Evolutionary conservation across 2,113 vertebrate genomes (phyloP), one percentile per base, ranked within the genome.

Genomic region (Propithecus coquereli): DNA sequence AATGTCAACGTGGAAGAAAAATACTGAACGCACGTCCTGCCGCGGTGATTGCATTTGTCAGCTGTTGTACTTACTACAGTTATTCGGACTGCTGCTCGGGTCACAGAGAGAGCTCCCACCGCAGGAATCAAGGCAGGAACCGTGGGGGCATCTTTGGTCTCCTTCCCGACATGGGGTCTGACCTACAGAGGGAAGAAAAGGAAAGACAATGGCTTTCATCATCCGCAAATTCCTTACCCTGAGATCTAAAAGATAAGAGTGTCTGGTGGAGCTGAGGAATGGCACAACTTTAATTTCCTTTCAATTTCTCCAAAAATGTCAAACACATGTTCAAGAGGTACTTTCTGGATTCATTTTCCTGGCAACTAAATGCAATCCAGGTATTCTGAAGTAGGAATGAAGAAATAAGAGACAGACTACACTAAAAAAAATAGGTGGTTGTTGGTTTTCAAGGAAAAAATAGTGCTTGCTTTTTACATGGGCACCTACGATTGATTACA

Each of bases 11-110:
- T 30, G 54, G 47, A 82, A 80, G 61, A 5, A 90, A 84, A 77
- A 47, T 30, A 68, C 43, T 37, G 70, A 88, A 65, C 71, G 88
- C 32, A 32, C 22, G 43, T 7, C 32, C 59, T 68, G 68, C 74
- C n/a, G 13, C 0, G 12, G 45, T 37, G 74, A 96, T 45, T 4
- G 12, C 45, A 50, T 12, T 10, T 92, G 94, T 90, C 94, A 92
- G 9, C 17, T 87, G 34, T 40, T 61, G 80, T 97, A 99, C 99
- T 99, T 98, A 99, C 99, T 99, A 97, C 99, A 99, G 98, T 98
- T 99, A 95, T 83, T 97, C 92, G 65, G 97, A 96, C 91, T 98
- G 96, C 95, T 98, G 96, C 96, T 97, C 2, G 94, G 94, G 88
- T 99, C 99, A 43, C 99, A 99, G 68, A 96, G 43, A 50, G 98